Percentiles rank a stretch among this genome's conserved stretches.
phyloP scores from a whole-genome alignment of 23 tunicate species.

The Botrylloides violaceus region DNA sequence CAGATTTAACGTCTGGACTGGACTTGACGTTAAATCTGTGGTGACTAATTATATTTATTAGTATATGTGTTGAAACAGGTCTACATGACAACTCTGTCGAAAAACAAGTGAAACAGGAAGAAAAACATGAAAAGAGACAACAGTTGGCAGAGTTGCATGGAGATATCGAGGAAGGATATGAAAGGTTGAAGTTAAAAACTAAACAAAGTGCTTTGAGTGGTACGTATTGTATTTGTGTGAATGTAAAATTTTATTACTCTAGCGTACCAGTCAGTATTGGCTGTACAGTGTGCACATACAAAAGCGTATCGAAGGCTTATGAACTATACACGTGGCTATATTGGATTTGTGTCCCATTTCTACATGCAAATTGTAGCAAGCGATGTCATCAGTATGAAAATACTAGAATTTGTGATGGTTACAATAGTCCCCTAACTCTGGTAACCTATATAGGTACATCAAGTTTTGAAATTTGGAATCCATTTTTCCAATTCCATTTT shows the following conservation, averaged over 20 bases:
- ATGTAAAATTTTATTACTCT: neutral
- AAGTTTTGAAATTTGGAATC: no score
- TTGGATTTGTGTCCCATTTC: no score
- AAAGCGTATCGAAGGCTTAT: neutral
- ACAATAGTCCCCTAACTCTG: no score
- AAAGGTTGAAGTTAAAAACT: slow-evolving; percentile 12
- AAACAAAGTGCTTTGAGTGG: slow-evolving; percentile 11
- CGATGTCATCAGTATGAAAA: no score
- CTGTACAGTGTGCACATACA: neutral
- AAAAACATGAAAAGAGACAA: neutral
- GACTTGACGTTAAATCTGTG: no score
- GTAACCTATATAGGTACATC: no score
- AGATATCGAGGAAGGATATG: slow-evolving; percentile 30
- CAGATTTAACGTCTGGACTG: no score
- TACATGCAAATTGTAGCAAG: no score
- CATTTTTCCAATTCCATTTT: no score
- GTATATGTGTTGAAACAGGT: slow-evolving; percentile 1
- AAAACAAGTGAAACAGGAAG: slow-evolving; percentile 17
- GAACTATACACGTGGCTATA: neutral
- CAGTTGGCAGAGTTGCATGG: slow-evolving; percentile 6
- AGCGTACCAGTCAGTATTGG: neutral
- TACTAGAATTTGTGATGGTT: no score
- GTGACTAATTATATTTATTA: no score
- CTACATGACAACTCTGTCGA: slow-evolving; percentile 29
- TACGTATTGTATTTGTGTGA: slow-evolving; percentile 2